Evolutionary conservation across 2,113 vertebrate genomes (phyloP).

Genomic region (Muntiacus muntjak): DNA sequence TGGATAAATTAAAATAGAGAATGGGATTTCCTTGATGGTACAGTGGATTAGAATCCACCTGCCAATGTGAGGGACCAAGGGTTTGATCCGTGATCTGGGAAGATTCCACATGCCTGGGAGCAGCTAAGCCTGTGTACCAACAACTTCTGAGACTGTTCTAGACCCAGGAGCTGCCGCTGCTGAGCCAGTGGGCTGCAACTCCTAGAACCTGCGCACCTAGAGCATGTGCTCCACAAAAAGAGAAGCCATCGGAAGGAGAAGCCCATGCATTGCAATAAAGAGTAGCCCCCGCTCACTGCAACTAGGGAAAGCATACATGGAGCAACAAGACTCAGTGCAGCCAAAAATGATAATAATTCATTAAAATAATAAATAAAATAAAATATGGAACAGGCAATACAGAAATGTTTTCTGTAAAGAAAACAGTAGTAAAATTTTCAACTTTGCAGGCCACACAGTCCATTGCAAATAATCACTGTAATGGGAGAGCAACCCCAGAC

Average conservation of each 20-base stretch:
- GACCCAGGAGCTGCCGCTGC: neutral
- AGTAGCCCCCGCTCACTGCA: neutral
- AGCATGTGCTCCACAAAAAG: neutral
- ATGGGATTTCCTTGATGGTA: neutral
- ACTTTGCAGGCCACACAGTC: neutral
- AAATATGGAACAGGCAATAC: neutral
- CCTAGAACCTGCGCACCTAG: neutral
- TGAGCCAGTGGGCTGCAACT: neutral
- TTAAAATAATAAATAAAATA: neutral
- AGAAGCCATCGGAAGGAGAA: neutral
- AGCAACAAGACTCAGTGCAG: neutral
- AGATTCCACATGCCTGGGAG: neutral
- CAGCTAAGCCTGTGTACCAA: rapidly evolving
- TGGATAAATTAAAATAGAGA: neutral
- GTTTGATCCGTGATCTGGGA: neutral
- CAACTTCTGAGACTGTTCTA: neutral
- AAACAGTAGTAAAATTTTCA: neutral
- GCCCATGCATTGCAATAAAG: neutral
- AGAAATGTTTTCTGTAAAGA: neutral
- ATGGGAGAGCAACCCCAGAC: neutral
- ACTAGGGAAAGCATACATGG: neutral
- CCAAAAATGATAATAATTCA: neutral
- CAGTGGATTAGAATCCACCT: neutral
- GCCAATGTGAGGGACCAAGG: neutral
- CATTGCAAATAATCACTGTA: neutral